Evolutionary conservation across 92 coral and sea anemone species (phyloP), one percentile per base, ranked within the genome.

Genomic region (Virgularia gustaviana): DNA sequence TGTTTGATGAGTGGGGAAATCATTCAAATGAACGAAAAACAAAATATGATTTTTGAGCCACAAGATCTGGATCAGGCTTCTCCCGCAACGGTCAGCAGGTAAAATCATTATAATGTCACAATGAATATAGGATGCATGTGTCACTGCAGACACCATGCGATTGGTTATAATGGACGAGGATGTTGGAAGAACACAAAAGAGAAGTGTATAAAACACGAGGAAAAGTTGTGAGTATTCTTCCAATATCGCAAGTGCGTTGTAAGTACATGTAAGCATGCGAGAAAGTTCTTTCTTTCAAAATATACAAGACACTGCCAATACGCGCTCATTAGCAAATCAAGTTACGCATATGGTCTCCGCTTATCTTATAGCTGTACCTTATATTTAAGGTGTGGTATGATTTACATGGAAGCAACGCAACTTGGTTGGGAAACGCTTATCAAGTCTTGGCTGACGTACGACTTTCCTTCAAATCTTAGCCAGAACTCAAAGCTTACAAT

Each of bases 1-100:
- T 92, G 98, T 76, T 75, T 92, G 32, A 92, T 92, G 98, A 92
- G 98, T 47, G 98, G 98, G 22, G 98, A 92, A 62, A 92, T 92
- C 63, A 89, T 92, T 57, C 98, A 92, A 79, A 92, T 92, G 98
- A 89, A 78, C 47, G 79, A 86, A 4, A 76, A 82, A 39, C 98
- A 92, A 67, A 92, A 92, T 86, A 89, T 92, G 98, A 92, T 92
- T 28, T 92, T 92, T 54, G 98, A 92, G 55, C 98, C 98, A 35
- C 86, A 89, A 68, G 96, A 92, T 36, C 74, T 92, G 55, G 97
- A 91, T 31, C 96, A 88, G 53, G 97, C 97, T 0, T 91, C 97
- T 3, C 97, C 97, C 15, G 97, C 97, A 11, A 91, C 97, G 3
- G 97, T 91, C 36, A 91, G 97, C 82, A 76, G 97, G 97, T 90